Evolutionary conservation across 2,113 vertebrate species (phyloP).

Genomic region (Polypterus bichir): DNA sequence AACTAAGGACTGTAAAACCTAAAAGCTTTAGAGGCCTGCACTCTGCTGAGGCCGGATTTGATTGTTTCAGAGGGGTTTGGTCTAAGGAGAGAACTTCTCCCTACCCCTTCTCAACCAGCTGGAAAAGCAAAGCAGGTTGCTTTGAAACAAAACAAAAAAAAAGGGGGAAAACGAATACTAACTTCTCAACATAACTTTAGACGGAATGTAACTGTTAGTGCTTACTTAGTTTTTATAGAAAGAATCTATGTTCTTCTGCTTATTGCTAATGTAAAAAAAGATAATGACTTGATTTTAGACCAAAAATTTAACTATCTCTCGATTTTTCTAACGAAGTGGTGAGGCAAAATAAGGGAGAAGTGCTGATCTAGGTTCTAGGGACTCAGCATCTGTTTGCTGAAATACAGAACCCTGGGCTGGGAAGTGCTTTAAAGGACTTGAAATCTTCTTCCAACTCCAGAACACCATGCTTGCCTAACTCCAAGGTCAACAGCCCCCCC

Average conservation of each 20-base stretch:
- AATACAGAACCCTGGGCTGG: neutral
- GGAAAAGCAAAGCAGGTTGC: constrained; percentile 19
- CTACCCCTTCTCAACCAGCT: neutral
- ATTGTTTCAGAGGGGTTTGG: constrained; percentile 19
- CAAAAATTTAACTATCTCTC: constrained; percentile 73
- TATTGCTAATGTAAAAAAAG: constrained; percentile 63
- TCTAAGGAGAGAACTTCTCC: neutral
- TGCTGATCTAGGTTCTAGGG: neutral
- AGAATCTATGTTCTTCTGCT: constrained; percentile 68
- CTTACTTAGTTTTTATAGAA: constrained; percentile 69
- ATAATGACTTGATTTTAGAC: constrained; percentile 78
- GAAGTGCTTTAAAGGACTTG: neutral
- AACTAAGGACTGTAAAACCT: constrained; percentile 36
- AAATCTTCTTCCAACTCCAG: constrained; percentile 18
- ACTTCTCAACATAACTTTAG: constrained; percentile 52
- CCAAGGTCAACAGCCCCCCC: neutral
- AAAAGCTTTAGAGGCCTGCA: constrained; percentile 38
- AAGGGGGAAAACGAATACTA: constrained; percentile 27
- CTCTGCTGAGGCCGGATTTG: neutral
- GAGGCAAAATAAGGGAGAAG: neutral
- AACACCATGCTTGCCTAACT: constrained; percentile 24
- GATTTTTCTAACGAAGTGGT: constrained; percentile 7
- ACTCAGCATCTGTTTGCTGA: neutral
- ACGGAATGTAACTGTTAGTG: constrained; percentile 69
- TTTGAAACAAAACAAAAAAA: constrained; percentile 24